These are phyloP conservation scores for Salticus scenicus DNA, from an alignment of 2,888 invertebrate species.

Conservation along the genomic window DNA sequence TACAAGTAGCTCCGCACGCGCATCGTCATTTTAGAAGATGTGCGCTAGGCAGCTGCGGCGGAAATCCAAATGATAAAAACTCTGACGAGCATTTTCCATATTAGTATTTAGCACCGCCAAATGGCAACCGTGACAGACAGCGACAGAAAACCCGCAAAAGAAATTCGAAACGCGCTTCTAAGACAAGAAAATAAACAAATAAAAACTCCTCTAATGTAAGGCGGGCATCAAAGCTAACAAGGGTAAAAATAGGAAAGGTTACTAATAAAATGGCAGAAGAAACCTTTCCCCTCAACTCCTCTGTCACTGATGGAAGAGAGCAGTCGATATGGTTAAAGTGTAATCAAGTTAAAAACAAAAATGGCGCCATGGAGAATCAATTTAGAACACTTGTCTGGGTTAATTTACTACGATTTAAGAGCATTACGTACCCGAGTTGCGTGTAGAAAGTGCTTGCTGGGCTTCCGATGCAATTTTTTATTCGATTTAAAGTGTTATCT, in stretches of 20 bases:
- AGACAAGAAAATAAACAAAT: constrained; percentile 10
- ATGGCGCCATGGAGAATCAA: constrained; percentile 45
- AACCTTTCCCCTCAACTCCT: constrained; percentile 1
- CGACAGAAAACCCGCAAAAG: constrained; percentile 33
- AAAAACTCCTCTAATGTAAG: background rate
- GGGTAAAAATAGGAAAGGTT: constrained; percentile 10
- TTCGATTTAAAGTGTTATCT: constrained; percentile 20
- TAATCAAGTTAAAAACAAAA: background rate
- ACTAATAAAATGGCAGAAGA: background rate
- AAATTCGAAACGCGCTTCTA: background rate
- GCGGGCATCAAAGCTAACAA: constrained; percentile 9
- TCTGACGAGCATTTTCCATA: constrained; percentile 53
- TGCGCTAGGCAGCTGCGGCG: constrained; percentile 11
- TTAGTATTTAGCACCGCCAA: constrained; percentile 51
- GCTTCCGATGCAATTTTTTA: constrained; percentile 4
- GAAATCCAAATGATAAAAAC: constrained; percentile 20
- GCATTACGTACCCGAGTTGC: background rate
- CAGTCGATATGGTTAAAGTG: constrained; percentile 1
- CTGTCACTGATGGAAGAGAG: background rate
- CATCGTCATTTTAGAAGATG: background rate
- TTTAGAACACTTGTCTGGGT: constrained; percentile 41
- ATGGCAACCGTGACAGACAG: constrained; percentile 49
- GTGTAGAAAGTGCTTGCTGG: background rate
- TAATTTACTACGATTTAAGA: constrained; percentile 35
- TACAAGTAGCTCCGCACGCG: constrained; percentile 1